Evolutionary conservation across 1,140 invertebrate species (phyloP).

Genomic region (Drosophila melanica): DNA sequence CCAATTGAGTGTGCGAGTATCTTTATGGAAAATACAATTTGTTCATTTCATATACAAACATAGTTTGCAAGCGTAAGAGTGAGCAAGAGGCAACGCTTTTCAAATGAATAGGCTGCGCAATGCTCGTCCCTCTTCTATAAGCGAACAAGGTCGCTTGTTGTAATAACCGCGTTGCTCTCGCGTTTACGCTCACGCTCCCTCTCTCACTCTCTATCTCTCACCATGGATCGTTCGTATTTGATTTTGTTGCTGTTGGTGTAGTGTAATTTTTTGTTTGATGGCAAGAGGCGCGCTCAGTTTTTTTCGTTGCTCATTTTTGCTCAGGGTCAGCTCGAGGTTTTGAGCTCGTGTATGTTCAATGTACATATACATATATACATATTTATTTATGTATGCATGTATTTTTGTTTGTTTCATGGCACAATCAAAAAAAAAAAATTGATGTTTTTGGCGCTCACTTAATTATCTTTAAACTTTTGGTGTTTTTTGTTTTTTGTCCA

Average conservation of each 20-base stretch:
- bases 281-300: constrained; percentile 42
- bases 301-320: constrained; percentile 55
- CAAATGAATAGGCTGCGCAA: constrained; percentile 46
- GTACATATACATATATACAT: constrained; percentile 5
- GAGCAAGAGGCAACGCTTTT: constrained; percentile 28
- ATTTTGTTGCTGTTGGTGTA: constrained; percentile 11
- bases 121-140: constrained; percentile 29
- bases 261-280: constrained; percentile 52
- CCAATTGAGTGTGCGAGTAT: constrained; percentile 40
- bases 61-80: background rate
- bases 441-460: constrained; percentile 41
- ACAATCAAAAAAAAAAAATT: constrained; percentile 35
- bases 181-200: constrained; percentile 8
- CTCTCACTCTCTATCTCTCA: constrained; percentile 15
- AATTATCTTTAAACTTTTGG: constrained; percentile 37
- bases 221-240: constrained; percentile 16
- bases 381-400: constrained; percentile 24
- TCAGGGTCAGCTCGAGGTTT: constrained; percentile 77
- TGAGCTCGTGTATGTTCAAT: constrained; percentile 31
- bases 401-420: constrained; percentile 52
- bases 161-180: constrained; percentile 34
- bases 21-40: constrained; percentile 40
- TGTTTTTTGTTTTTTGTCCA: constrained; percentile 22
- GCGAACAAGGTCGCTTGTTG: constrained; percentile 54
- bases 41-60: constrained; percentile 27